Percentiles rank a stretch among this genome's conserved stretches.
phyloP scores from a whole-genome alignment of 2,888 invertebrate species.

The Ashinkailepas kermadecensis region DNA sequence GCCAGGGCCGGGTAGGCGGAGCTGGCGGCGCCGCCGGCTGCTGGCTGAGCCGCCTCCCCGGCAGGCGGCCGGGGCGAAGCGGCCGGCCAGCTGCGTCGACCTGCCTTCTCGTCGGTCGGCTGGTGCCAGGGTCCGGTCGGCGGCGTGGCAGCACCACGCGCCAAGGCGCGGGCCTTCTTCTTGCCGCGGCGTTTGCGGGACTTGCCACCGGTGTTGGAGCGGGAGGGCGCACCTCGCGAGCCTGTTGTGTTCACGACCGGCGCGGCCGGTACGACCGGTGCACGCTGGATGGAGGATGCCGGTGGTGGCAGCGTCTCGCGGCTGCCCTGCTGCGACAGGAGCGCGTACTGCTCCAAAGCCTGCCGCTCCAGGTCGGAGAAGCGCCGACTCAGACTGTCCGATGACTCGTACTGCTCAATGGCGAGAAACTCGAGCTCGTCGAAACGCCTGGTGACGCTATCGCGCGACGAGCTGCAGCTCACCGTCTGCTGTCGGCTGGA shows the following conservation, averaged over 20 bases:
- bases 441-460: slow-evolving; percentile 5
- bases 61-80: background rate
- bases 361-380: slow-evolving; percentile 18
- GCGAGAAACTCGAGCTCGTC: slow-evolving; percentile 21
- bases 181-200: background rate
- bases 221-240: background rate
- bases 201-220: background rate
- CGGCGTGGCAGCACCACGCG: background rate
- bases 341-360: slow-evolving; percentile 7
- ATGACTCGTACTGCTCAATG: slow-evolving; percentile 14
- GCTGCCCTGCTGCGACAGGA: background rate
- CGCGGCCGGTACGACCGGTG: background rate
- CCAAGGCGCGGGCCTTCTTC: background rate
- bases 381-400: slow-evolving; percentile 3
- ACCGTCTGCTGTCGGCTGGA: background rate
- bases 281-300: too few relatives aligned
- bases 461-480: background rate
- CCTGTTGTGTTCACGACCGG: background rate
- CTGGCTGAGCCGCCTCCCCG: background rate
- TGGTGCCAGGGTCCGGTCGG: background rate
- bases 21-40: background rate
- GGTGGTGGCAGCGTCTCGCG: background rate
- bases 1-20: background rate
- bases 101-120: background rate
- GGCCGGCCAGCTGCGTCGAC: background rate